Base-by-base conservation (phyloP, 2,888 invertebrate species). In the Drosophila borealis region DNA sequence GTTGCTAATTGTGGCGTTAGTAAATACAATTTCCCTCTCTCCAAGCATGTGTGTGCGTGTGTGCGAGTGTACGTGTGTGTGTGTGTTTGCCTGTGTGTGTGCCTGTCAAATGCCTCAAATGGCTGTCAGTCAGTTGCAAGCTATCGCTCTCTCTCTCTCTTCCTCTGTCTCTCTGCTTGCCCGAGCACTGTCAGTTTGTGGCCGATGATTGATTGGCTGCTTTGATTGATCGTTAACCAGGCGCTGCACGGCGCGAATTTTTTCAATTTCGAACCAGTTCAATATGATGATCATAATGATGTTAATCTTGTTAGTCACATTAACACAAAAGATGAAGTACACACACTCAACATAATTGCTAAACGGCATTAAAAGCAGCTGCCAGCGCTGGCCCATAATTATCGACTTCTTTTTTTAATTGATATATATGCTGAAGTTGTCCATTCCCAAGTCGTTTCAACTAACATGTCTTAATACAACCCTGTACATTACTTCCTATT, bases 201-300 rank as follows among this genome's bases (percentile, higher is more conserved):
- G 51, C 54, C 44, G 33, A 60, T 79, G 80, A 81, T 73, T 83
- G 81, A 78, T 83, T 78, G 75, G 66, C 60, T 61, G 54, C 54
- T 66, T 70, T 74, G 74, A 82, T 78, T 78, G 71, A 82, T 68
- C 80, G 70, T 48, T 65, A 51, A 48, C 14, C 53, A 51, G 56
- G 39, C 45, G 57, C 61, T 17, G 48, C 41, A 37, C 10, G 9
- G 13, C 34, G 19, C n/a, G 19, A 37, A 29, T 33, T 55, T 56
- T 57, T 70, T 74, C 48, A 70, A 70, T 70, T 65, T 56, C 50
- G 44, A 66, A 45, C 55, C 45, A 59, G 59, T 66, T 62, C 51
- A 49, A 49, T 21, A 56, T 53, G 70, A 70, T 60, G 60, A 70
- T 55, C 57, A 60, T 62, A 46, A 61, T 74, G 63, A 59, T 72